Percentiles rank a stretch among this genome's conserved stretches.
These are phyloP conservation scores for Achroia grisella DNA, from an alignment of 1,140 invertebrate species.

Conservation along the genomic window DNA sequence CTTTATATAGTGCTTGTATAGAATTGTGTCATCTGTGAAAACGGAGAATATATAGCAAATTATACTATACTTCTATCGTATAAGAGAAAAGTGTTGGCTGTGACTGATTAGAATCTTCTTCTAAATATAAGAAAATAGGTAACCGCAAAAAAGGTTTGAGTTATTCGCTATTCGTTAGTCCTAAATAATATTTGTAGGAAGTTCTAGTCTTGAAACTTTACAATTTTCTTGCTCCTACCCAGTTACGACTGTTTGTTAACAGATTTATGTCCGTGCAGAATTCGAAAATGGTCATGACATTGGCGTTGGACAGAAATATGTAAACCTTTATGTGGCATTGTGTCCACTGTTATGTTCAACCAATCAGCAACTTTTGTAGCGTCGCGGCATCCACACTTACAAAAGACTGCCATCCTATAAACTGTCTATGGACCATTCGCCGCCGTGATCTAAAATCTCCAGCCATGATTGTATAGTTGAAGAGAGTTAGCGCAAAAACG, in stretches of 20 bases:
- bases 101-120: too few species aligned
- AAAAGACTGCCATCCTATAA: constrained; percentile 26
- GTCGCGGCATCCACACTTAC: constrained; percentile 12
- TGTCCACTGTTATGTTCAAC: constrained; percentile 40
- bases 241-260: constrained; percentile 49
- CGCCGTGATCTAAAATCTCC: constrained; percentile 16
- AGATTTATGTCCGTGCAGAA: constrained; percentile 29
- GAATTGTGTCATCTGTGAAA: too few species aligned
- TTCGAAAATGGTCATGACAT: constrained; percentile 25
- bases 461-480: constrained; percentile 1
- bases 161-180: too few species aligned
- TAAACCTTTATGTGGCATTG: constrained; percentile 62
- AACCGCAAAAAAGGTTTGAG: too few species aligned
- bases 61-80: too few species aligned
- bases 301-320: constrained; percentile 35
- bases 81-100: too few species aligned
- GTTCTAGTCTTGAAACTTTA: not conserved
- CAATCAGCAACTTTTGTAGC: constrained; percentile 38
- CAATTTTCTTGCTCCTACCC: constrained; percentile 23
- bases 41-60: too few species aligned
- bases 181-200: too few species aligned
- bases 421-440: constrained; percentile 10
- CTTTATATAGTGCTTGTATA: too few species aligned
- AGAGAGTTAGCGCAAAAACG: too few species aligned
- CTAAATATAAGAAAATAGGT: too few species aligned